Percentiles rank a stretch among this genome's conserved stretches.
Evolutionary conservation across 2,797 vertebrate species (phyloP).

Genomic region (Ammospiza maritima): DNA sequence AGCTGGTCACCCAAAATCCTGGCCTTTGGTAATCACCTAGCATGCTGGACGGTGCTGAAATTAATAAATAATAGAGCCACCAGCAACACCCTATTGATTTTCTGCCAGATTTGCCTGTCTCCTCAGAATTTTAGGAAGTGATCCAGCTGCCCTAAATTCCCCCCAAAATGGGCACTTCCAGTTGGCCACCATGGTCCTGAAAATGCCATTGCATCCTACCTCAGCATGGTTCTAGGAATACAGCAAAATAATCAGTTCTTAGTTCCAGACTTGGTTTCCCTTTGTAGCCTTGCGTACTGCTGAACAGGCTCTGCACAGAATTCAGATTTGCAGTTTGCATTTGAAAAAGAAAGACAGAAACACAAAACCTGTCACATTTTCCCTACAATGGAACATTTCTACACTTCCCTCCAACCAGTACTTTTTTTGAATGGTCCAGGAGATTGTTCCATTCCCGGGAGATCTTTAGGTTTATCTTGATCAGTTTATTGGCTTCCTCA

Average conservation of each 20-base stretch:
- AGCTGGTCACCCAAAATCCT: background rate
- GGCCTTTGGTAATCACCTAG: background rate
- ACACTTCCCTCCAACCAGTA: background rate
- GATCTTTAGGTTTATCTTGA: background rate
- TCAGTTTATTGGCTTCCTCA: background rate
- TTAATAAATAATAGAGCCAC: background rate
- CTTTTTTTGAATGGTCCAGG: background rate
- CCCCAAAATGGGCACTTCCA: background rate
- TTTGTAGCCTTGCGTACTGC: background rate
- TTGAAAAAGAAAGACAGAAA: background rate
- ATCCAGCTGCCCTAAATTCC: background rate
- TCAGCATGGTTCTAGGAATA: fast-evolving
- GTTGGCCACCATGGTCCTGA: fast-evolving
- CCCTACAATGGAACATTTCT: background rate
- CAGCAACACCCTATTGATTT: background rate
- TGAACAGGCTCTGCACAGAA: background rate
- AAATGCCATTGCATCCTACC: background rate
- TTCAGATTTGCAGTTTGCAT: background rate
- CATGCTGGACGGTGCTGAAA: background rate
- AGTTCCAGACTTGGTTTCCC: background rate
- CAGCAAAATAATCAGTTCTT: fast-evolving
- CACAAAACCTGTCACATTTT: fast-evolving
- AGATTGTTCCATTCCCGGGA: background rate
- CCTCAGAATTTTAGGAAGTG: background rate
- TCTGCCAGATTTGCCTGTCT: background rate